phyloP scores from a whole-genome alignment of 2,113 vertebrate genomes.

The Globicephala melas region DNA sequence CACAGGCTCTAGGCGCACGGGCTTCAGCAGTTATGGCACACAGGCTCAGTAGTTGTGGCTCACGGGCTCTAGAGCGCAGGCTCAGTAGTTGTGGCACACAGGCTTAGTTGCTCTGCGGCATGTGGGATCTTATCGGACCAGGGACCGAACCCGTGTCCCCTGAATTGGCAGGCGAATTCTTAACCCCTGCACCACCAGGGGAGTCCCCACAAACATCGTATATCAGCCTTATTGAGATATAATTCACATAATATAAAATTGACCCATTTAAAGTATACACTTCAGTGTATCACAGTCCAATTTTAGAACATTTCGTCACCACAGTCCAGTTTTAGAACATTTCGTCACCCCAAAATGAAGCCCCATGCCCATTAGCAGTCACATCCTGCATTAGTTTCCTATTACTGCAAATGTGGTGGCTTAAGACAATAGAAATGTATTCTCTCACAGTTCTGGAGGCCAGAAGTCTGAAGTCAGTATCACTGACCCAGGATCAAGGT shows the following conservation, averaged over 20 bases:
- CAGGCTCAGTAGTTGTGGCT: no score
- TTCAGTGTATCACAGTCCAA: not conserved
- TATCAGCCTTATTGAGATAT: not conserved
- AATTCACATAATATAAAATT: not conserved
- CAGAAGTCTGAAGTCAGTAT: not conserved
- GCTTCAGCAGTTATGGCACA: no score
- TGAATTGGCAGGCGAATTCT: no score
- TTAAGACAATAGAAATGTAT: not conserved
- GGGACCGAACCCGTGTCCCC: no score
- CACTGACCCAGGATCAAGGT: not conserved
- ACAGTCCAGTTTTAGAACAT: not conserved
- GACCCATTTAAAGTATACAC: not conserved
- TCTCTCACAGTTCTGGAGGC: not conserved
- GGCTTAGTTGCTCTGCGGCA: no score
- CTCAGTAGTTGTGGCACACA: no score
- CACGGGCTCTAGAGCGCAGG: fast-evolving
- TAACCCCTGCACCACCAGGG: no score
- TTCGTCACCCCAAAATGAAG: not conserved
- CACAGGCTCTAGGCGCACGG: no score
- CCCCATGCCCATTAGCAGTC: not conserved
- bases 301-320: not conserved
- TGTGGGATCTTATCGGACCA: no score
- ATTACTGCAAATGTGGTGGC: not conserved
- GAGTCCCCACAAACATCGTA: not conserved
- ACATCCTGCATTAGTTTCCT: not conserved